Conservation (phyloP, 2,888 invertebrate species). For the Emmelina monodactyla region DNA sequence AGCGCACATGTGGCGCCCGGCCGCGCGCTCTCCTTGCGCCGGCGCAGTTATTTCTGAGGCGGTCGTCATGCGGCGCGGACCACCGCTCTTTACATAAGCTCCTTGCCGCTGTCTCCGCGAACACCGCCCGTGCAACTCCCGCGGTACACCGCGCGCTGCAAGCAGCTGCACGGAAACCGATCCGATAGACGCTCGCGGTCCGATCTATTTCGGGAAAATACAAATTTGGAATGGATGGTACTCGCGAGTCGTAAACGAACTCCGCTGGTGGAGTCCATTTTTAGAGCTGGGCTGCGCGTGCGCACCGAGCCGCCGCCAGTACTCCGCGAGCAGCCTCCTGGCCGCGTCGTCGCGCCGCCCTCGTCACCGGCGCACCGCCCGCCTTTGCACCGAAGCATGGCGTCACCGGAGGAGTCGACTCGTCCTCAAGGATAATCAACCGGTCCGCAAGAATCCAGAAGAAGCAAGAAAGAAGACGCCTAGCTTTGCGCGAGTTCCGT, state of each 20-base stretch:
- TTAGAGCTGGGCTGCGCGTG: slow-evolving; percentile 65
- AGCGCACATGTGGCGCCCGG: slow-evolving; percentile 59
- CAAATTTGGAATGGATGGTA: slow-evolving; percentile 78
- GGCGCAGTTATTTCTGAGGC: slow-evolving; percentile 56
- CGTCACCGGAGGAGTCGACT: neutral
- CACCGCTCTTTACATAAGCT: slow-evolving; percentile 52
- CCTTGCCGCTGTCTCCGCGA: slow-evolving; percentile 23
- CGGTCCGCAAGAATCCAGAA: slow-evolving; percentile 18
- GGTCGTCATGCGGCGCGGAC: slow-evolving; percentile 61
- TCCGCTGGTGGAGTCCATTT: slow-evolving; percentile 63
- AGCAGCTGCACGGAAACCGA: slow-evolving; percentile 63
- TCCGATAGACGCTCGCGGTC: slow-evolving; percentile 63
- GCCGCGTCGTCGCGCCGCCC: slow-evolving; percentile 59
- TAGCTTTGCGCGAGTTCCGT: slow-evolving; percentile 81
- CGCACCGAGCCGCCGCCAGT: slow-evolving; percentile 56
- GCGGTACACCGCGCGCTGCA: slow-evolving; percentile 42
- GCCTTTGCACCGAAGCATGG: slow-evolving; percentile 4
- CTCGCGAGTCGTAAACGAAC: slow-evolving; percentile 61
- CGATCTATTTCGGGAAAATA: slow-evolving; percentile 80
- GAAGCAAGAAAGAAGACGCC: slow-evolving; percentile 35
- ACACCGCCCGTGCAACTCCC: slow-evolving; percentile 30
- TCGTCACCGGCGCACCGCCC: slow-evolving; percentile 34
- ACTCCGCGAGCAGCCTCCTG: slow-evolving; percentile 52
- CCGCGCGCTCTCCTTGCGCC: neutral
- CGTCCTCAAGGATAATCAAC: slow-evolving; percentile 1